Evolutionary conservation across 2,113 vertebrate species (phyloP), one percentile per base, ranked within the genome.

Genomic region (Clarias magur): DNA sequence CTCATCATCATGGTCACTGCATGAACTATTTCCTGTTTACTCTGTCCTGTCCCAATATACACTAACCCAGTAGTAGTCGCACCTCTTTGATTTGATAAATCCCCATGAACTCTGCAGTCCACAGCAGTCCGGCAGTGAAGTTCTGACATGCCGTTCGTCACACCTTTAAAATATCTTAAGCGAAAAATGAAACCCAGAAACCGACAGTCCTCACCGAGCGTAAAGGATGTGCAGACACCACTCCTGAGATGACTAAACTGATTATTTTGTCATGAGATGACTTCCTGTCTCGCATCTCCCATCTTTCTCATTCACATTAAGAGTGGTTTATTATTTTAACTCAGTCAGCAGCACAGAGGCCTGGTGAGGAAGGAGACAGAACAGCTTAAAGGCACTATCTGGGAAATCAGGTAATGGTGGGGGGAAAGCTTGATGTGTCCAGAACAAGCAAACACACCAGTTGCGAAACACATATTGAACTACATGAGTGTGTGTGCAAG

Each of bases 251-350:
- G 57, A 84, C 59, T 80, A 89, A 89, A 73, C 73, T 25, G 54
- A 85, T 85, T 89, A 83, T 63, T 84, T 34, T 72, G 73, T 80
- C 59, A 48, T 83, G 65, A 54, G 63, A 30, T 21, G 56, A 62
- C 72, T 81, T 80, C 48, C 70, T 75, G 84, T 75, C 25, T 48
- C 75, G 57, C 54, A 84, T 90, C 84, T 86, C 57, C 63, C 87
- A 86, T 84, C 54, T 68, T 84, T 21, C 82, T 76, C 30, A 15
- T 48, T 62, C 80, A 68, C 83, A 80, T 88, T 84, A 56, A 81
- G 53, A 34, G 27, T 0, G 84, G n/a, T 90, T 85, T 86, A 88
- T 88, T 88, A 68, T 88, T 90, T 90, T 85, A 86, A 85, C n/a
- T 84, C 54, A 48, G 76, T 89, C 86, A 48, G 83, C 23, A 75